Evolutionary conservation across 1,140 invertebrate species (phyloP), one percentile per base, ranked within the genome.

Genomic region (Achatina immaculata): DNA sequence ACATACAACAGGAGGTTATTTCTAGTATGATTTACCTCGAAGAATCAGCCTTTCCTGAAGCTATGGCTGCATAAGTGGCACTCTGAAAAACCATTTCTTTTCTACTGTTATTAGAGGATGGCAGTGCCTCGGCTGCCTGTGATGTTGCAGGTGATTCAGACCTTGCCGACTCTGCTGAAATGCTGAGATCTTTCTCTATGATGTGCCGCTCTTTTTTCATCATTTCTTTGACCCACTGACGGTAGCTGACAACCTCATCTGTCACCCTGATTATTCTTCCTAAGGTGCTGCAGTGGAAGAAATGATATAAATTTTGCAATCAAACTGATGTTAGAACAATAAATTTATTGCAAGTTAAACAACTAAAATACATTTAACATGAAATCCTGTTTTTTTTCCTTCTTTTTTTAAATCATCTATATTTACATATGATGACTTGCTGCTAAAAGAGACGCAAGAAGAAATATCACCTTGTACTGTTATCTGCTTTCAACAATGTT

Each of bases 211-310:
- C 19, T 65, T 9, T 71, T 79, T 58, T 48, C 14, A 45, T 81
- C 78, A 75, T 90, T 21, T 84, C 85, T 42, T 85, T 84, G 9
- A 94, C 92, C 92, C 92, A 93, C 65, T 90, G 83, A 28, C 97
- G 94, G 90, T 98, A 98, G 72, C 95, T 94, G 85, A 98, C 95
- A 65, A 98, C 97, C 91, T 98, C 96, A 92, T 98, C 96, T 24
- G 96, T 97, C 78, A 98, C 95, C 83, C 95, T 94, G 78, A 99
- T 94, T 83, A 99, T 96, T 85, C 97, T 94, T 82, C 96, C 96
- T 82, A 98, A 92, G 90, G 96, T 96, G 80, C 92, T 92, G 84
- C 81, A 87, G 38, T 28, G 14, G 28, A 11, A 21, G 51, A 55
- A 14, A 4, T n/a, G n/a, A n/a, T n/a, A n/a, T n/a, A n/a, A n/a